These are phyloP conservation scores for Drosophila suzukii DNA, from an alignment of 1,140 invertebrate species.

Conservation along the genomic window DNA sequence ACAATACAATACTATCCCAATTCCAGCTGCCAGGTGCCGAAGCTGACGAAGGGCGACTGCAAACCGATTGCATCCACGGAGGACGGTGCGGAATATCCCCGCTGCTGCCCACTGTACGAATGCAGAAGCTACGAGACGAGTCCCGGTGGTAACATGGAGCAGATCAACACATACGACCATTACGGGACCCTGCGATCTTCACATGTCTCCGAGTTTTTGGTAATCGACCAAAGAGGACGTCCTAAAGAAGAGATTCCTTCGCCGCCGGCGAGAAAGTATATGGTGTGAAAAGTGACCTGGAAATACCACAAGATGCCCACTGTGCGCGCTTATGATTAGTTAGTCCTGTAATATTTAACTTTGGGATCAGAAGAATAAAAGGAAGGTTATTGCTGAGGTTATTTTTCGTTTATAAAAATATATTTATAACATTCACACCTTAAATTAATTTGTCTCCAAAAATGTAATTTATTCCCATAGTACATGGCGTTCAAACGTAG, in stretches of 20 bases:
- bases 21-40: conserved; percentile 67
- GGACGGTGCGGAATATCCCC: conserved; percentile 59
- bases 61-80: conserved; percentile 33
- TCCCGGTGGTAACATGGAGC: conserved; percentile 43
- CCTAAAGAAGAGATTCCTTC: neutral
- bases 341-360: conserved; percentile 12
- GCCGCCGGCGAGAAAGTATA: conserved; percentile 47
- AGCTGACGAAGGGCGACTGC: conserved; percentile 50
- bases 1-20: neutral
- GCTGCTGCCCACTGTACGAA: conserved; percentile 73
- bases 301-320: neutral
- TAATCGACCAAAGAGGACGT: conserved; percentile 17
- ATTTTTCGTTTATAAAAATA: too few relatives aligned
- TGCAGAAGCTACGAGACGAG: conserved; percentile 56
- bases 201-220: conserved; percentile 55
- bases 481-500: neutral
- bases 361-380: neutral
- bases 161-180: conserved; percentile 67
- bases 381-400: neutral
- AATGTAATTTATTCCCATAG: neutral
- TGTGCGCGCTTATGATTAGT: conserved; percentile 1
- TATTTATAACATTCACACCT: too few relatives aligned
- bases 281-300: conserved; percentile 20
- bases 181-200: conserved; percentile 51
- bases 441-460: neutral